Evolutionary conservation across 2,113 vertebrate species (phyloP).

Genomic region (Laticauda laticaudata): DNA sequence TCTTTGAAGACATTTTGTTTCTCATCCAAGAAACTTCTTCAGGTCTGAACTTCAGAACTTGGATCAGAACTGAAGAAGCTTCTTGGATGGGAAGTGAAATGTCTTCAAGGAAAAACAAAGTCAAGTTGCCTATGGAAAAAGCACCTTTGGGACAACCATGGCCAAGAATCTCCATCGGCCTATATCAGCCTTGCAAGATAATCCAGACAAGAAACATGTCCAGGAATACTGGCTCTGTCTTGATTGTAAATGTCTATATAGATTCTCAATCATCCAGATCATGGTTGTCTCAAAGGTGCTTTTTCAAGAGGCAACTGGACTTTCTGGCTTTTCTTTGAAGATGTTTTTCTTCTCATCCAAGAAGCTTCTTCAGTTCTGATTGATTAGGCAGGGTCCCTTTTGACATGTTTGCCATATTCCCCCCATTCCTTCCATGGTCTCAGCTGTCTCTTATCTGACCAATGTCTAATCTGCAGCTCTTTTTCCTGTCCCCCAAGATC

Average conservation of each 20-base stretch:
- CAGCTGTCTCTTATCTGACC: not conserved
- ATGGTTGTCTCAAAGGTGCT: too few relatives aligned
- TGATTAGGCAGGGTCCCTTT: not conserved
- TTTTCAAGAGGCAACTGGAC: too few relatives aligned
- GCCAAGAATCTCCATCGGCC: not conserved
- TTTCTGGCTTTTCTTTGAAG: too few relatives aligned
- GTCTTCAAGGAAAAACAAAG: not conserved
- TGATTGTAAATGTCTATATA: not conserved
- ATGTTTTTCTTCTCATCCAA: too few relatives aligned
- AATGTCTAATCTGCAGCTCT: not conserved
- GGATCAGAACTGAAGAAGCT: not conserved
- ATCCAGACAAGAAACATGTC: not conserved
- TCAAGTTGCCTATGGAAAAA: not conserved
- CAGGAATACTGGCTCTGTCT: not conserved
- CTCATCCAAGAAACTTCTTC: not conserved
- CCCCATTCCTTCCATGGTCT: not conserved
- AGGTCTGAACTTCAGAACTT: not conserved
- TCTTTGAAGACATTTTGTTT: not conserved
- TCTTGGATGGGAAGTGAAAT: not conserved
- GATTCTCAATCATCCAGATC: too few relatives aligned
- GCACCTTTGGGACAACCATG: not conserved
- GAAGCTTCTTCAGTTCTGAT: too few relatives aligned
- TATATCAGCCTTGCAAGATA: not conserved
- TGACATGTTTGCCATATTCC: not conserved
- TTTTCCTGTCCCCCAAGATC: not conserved